These are phyloP conservation scores for Bostrychus sinensis DNA, from an alignment of 2,113 vertebrate genomes.

Conservation along the genomic window DNA sequence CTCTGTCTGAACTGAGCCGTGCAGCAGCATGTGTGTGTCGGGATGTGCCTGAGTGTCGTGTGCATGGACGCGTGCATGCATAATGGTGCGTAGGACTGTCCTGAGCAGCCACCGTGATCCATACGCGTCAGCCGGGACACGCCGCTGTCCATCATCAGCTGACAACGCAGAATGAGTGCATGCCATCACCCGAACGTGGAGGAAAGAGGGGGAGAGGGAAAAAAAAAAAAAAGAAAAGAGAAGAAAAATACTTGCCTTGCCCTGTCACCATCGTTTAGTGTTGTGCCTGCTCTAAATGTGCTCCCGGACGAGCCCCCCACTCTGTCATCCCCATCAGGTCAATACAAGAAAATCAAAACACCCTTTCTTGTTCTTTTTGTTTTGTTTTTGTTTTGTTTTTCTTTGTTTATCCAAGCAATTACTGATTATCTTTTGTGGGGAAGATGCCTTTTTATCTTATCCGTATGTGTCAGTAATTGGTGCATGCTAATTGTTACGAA, in stretches of 20 bases:
- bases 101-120: conserved; percentile 38
- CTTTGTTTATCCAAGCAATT: conserved; percentile 60
- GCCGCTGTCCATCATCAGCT: conserved; percentile 48
- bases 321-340: conserved; percentile 57
- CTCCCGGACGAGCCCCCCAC: conserved; percentile 10
- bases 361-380: conserved; percentile 40
- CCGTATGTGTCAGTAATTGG: conserved; percentile 62
- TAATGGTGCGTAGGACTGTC: conserved; percentile 44
- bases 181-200: conserved; percentile 34
- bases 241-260: conserved; percentile 23
- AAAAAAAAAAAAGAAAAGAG: too few species aligned
- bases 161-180: conserved; percentile 57
- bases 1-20: neutral
- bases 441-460: conserved; percentile 30
- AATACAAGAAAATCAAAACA: conserved; percentile 58
- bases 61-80: conserved; percentile 51
- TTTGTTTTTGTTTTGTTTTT: too few species aligned
- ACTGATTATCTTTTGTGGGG: conserved; percentile 25
- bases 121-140: conserved; percentile 45
- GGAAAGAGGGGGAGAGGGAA: too few species aligned
- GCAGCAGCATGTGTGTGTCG: conserved; percentile 50
- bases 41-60: conserved; percentile 16
- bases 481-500: conserved; percentile 66
- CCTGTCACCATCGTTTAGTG: conserved; percentile 32
- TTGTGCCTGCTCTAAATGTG: conserved; percentile 56